Conservation (phyloP, 2,888 invertebrate species). For the Abrostola triplasia region DNA sequence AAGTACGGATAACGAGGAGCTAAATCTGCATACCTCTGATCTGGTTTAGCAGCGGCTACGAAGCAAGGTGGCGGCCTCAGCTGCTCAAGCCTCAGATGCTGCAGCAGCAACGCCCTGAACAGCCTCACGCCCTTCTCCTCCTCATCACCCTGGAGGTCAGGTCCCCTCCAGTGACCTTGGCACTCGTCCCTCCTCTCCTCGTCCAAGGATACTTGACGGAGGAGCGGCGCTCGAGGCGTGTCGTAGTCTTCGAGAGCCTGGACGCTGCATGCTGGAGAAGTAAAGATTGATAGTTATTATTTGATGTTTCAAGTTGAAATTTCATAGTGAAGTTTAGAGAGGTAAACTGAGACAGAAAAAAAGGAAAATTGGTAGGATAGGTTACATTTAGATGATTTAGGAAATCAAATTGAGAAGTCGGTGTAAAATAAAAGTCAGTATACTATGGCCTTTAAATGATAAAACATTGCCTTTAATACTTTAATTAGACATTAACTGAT, state of each 20-base stretch:
- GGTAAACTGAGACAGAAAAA: neutral
- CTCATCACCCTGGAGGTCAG: conserved; percentile 80
- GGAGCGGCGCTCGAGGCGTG: conserved; percentile 79
- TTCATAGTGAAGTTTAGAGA: neutral
- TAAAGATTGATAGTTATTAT: neutral
- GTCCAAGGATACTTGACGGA: conserved; percentile 83
- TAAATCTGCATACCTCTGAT: conserved; percentile 81
- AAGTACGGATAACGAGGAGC: no score
- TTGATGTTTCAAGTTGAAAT: neutral
- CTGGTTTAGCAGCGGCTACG: conserved; percentile 77
- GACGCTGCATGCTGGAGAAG: conserved; percentile 76
- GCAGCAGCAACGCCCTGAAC: conserved; percentile 82
- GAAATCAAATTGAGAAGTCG: no score
- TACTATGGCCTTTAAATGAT: no score
- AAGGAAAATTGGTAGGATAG: no score
- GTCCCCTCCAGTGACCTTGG: conserved; percentile 84
- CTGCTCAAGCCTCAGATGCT: conserved; percentile 80
- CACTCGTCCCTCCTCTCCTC: conserved; percentile 85
- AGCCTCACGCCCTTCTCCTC: conserved; percentile 84
- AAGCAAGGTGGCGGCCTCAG: conserved; percentile 81
- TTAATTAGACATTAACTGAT: no score
- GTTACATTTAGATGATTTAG: no score
- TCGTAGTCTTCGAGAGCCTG: conserved; percentile 84
- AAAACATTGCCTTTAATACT: no score
- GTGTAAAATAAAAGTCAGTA: no score